These are phyloP conservation scores for Pithys albifrons DNA, from an alignment of 2,113 vertebrate species.

Conservation along the genomic window DNA sequence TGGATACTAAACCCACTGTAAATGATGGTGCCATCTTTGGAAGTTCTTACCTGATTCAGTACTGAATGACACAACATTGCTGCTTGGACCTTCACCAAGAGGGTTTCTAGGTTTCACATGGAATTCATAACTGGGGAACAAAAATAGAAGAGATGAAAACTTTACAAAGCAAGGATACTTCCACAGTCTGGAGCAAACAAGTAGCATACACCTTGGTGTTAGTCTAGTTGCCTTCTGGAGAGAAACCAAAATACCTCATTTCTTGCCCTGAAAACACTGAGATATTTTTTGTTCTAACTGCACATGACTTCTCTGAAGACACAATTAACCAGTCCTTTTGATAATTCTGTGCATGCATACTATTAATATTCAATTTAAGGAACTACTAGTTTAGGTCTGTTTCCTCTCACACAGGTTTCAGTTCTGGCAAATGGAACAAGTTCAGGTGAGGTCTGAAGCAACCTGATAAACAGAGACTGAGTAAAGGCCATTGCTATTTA, in stretches of 20 bases:
- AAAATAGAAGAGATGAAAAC: background rate
- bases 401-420: background rate
- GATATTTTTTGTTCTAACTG: background rate
- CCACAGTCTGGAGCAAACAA: background rate
- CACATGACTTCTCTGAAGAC: background rate
- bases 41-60: conserved; percentile 91
- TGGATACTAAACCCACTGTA: background rate
- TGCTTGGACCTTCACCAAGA: conserved; percentile 87
- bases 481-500: background rate
- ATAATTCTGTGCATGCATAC: background rate
- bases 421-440: background rate
- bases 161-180: background rate
- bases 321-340: background rate
- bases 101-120: conserved; percentile 91
- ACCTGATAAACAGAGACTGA: background rate
- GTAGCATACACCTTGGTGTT: background rate
- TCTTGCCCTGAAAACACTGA: background rate
- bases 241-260: background rate
- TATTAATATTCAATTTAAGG: background rate
- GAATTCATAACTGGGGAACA: conserved; percentile 89
- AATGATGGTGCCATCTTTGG: background rate
- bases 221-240: background rate
- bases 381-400: background rate
- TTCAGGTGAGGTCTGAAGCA: background rate
- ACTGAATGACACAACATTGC: conserved; percentile 85